Evolutionary conservation across 2,113 vertebrate species (phyloP).

Genomic region (Chauna torquata): DNA sequence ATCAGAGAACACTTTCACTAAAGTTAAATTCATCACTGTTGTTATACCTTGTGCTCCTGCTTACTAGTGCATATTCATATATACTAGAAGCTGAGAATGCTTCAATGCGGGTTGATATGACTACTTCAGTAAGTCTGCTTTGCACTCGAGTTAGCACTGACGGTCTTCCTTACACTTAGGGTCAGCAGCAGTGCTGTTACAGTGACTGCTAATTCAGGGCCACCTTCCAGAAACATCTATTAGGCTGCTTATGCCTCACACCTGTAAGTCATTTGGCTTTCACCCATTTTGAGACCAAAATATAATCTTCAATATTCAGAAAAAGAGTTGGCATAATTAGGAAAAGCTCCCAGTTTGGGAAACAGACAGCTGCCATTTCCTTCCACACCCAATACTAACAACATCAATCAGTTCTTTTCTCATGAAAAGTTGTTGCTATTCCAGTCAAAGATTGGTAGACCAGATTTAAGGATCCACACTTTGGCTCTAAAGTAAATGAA

Average conservation of each 20-base stretch:
- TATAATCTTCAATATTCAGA: background rate
- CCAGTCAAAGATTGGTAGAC: background rate
- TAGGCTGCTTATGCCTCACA: background rate
- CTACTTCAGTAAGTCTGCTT: background rate
- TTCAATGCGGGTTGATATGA: background rate
- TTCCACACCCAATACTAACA: background rate
- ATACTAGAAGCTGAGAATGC: background rate
- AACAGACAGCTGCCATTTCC: background rate
- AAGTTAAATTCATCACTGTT: background rate
- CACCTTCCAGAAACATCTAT: background rate
- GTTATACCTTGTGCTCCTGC: background rate
- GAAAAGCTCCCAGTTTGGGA: background rate
- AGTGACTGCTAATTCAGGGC: background rate
- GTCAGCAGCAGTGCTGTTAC: background rate
- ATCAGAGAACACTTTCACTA: background rate
- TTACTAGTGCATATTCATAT: background rate
- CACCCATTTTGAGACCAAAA: background rate
- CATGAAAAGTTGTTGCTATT: background rate
- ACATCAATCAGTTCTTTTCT: background rate
- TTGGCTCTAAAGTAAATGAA: background rate
- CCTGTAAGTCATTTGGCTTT: background rate
- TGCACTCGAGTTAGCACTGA: background rate
- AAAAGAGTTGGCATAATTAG: background rate
- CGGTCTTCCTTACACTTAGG: background rate
- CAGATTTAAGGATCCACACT: background rate